phyloP scores from a whole-genome alignment of 2,888 invertebrate species.

The Thera britannica region DNA sequence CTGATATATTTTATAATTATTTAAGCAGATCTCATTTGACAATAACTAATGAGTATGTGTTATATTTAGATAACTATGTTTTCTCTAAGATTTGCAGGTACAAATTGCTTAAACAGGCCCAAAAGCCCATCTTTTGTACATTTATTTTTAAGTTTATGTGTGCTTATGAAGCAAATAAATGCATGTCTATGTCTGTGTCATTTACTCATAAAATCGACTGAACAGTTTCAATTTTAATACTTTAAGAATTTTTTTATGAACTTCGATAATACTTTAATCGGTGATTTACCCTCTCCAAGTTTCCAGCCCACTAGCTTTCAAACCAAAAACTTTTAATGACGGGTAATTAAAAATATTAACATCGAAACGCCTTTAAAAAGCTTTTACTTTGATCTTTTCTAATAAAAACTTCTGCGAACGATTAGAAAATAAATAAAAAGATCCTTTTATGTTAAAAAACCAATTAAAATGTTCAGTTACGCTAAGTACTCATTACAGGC shows the following conservation, averaged over 20 bases:
- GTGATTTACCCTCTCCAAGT: neutral
- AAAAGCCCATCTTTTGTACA: no score
- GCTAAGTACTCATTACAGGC: slow-evolving; percentile 17
- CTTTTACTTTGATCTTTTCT: slow-evolving; percentile 34
- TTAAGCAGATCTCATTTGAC: no score
- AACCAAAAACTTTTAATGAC: slow-evolving; percentile 34
- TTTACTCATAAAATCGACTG: no score
- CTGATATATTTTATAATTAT: no score
- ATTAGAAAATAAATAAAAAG: slow-evolving; percentile 28
- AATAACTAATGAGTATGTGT: no score
- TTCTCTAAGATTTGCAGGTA: no score
- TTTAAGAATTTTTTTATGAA: neutral
- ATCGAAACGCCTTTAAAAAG: slow-evolving; percentile 25
- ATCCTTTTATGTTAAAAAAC: slow-evolving; percentile 21
- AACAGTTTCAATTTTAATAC: no score
- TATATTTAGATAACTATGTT: no score
- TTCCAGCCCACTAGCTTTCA: slow-evolving; percentile 15
- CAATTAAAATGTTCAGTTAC: slow-evolving; percentile 24
- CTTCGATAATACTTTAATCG: neutral
- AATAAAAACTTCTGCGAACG: slow-evolving; percentile 27
- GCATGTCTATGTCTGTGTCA: no score
- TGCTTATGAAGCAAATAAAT: no score
- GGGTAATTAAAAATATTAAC: slow-evolving; percentile 35
- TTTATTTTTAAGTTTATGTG: no score
- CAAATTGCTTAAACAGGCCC: no score